These are phyloP conservation scores for Emydocephalus ijimae DNA, from an alignment of 2,113 vertebrate genomes.

Conservation along the genomic window DNA sequence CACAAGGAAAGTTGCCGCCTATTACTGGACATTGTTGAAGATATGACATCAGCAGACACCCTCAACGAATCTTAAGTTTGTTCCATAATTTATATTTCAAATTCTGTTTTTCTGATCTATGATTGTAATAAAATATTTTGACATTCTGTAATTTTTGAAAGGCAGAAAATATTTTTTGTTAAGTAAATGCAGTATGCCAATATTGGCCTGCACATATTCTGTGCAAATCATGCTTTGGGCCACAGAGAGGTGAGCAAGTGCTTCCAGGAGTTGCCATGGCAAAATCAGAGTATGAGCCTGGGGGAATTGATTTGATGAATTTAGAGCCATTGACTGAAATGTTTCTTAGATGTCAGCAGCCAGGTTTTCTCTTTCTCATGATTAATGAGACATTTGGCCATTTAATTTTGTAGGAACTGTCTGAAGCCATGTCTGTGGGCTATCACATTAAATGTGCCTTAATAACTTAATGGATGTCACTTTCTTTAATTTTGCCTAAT, in stretches of 20 bases:
- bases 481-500: constrained; percentile 54
- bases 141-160: not conserved
- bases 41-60: not conserved
- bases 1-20: not conserved
- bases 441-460: constrained; percentile 34
- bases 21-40: not conserved
- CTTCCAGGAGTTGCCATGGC: constrained; percentile 29
- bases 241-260: not conserved
- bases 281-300: constrained; percentile 26
- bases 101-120: not conserved
- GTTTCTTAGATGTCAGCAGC: constrained; percentile 30
- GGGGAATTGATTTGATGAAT: constrained; percentile 47
- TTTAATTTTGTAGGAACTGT: constrained; percentile 52
- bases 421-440: constrained; percentile 39
- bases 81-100: not conserved
- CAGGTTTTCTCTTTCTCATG: constrained; percentile 43
- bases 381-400: constrained; percentile 49
- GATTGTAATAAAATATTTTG: not conserved
- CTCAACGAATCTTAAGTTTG: not conserved
- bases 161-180: not conserved
- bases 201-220: not conserved
- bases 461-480: constrained; percentile 52
- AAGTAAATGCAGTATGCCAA: not conserved
- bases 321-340: constrained; percentile 41
- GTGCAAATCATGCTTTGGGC: not conserved